Evolutionary conservation across 1,140 invertebrate genomes (phyloP).

Genomic region (Drosophila burlai): DNA sequence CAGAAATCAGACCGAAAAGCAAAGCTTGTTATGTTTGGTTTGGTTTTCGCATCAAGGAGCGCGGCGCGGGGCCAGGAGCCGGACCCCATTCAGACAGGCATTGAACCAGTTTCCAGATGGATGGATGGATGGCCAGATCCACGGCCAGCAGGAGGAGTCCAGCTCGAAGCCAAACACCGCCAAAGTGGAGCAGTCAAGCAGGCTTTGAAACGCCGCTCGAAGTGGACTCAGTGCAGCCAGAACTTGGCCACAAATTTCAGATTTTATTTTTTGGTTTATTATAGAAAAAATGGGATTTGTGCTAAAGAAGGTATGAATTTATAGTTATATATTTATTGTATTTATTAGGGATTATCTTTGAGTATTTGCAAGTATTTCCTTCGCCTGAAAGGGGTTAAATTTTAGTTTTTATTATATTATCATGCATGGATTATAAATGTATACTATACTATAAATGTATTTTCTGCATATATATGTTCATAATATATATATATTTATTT

Average conservation of each 20-base stretch:
- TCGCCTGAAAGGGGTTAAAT: too few relatives aligned
- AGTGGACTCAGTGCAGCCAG: slow-evolving; percentile 17
- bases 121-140: slow-evolving; percentile 76
- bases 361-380: too few relatives aligned
- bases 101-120: slow-evolving; percentile 70
- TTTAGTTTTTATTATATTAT: not conserved
- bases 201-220: slow-evolving; percentile 74
- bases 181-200: slow-evolving; percentile 80
- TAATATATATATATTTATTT: not conserved
- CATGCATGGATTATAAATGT: too few relatives aligned
- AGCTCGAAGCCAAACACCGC: slow-evolving; percentile 46
- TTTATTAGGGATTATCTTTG: not conserved
- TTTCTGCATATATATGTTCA: not conserved
- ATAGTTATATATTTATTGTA: not conserved
- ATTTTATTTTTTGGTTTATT: not conserved
- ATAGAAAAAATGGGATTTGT: too few relatives aligned
- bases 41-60: slow-evolving; percentile 9
- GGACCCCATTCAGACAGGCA: slow-evolving; percentile 43
- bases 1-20: slow-evolving; percentile 77
- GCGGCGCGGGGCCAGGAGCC: not conserved
- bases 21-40: slow-evolving; percentile 69
- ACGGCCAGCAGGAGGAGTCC: slow-evolving; percentile 9
- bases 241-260: not conserved
- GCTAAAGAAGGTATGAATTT: not conserved
- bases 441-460: too few relatives aligned